Evolutionary conservation across 1,140 invertebrate species (phyloP), one percentile per base, ranked within the genome.

Genomic region (Galleria mellonella): DNA sequence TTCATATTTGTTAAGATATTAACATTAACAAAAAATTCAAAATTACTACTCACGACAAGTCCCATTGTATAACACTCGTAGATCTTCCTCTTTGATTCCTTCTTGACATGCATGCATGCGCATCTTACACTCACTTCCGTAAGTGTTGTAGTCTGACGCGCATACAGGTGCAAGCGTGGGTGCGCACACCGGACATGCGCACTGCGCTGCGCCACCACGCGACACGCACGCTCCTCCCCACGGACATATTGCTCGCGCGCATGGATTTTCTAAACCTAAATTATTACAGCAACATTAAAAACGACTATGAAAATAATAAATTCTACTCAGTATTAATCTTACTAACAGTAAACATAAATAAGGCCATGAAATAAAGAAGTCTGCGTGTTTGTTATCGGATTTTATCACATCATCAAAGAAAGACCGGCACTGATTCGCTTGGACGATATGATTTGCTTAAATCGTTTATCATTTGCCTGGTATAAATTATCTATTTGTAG

Each of bases 91-190:
- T 10, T 64, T 60, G 4, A 76, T 54, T 10, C 68, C 63, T n/a
- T 72, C 55, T 45, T 82, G 75, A 83, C 95, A 97, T 4, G 93
- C 91, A 68, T 95, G 93, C 58, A 91, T 88, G 51, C 91, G 89
- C 67, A 97, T 91, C 72, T 94, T 94, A 81, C 95, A 97, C 67
- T 93, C 92, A 86, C 95, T 96, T 49, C 92, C 90, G 71, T 97
- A 97, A 33, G 94, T 94, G 66, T 94, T 92, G 48, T 94, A 94
- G 75, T 97, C 94, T 31, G 92, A 91, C 9, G 94, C 95, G 65
- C 96, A 97, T 5, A 97, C 93, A 0, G 95, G 94, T 42, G 90
- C 88, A 56, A 94, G 94, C 66, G 96, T 93, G 1, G 92, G 89
- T 8, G 92, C 89, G 77, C 96, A 98, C n/a, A 88, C 88, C 0